phyloP scores from a whole-genome alignment of 2,797 vertebrate species.

The Notoglanidium macrostoma region DNA sequence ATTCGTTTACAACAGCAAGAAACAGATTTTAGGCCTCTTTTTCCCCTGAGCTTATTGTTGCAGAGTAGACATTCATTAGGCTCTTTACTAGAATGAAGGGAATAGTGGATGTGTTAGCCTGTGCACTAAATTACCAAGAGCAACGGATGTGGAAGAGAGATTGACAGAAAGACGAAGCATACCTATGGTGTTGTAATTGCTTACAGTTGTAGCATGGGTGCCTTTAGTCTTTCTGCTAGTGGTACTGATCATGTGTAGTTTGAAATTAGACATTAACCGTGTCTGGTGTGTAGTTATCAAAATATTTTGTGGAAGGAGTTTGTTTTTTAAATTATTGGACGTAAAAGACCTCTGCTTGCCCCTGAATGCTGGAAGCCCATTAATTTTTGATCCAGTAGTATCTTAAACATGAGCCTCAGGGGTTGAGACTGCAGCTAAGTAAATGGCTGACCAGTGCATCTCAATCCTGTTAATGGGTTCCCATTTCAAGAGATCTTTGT shows the following conservation, averaged over 20 bases:
- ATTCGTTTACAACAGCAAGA: conserved; percentile 65
- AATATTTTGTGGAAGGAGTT: not conserved
- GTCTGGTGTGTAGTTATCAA: not conserved
- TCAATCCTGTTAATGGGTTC: conserved; percentile 43
- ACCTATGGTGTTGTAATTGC: conserved; percentile 28
- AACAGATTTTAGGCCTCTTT: conserved; percentile 46
- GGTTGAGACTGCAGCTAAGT: conserved; percentile 36
- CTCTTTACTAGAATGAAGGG: conserved; percentile 47
- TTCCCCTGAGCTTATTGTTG: conserved; percentile 24
- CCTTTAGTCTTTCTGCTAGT: conserved; percentile 19
- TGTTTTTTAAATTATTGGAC: not conserved
- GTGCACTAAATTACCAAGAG: conserved; percentile 53
- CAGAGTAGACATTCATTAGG: conserved; percentile 41
- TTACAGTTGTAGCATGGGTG: not conserved
- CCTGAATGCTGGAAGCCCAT: not conserved
- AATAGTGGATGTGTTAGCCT: conserved; percentile 51
- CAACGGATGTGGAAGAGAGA: conserved; percentile 49
- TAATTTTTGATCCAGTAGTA: conserved; percentile 11
- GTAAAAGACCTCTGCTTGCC: not conserved
- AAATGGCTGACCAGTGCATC: conserved; percentile 45
- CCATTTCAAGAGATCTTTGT: conserved; percentile 42
- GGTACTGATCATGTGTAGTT: conserved; percentile 13
- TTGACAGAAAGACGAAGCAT: conserved; percentile 33
- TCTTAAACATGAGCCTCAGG: conserved; percentile 39
- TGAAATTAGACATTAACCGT: conserved; percentile 25